Evolutionary conservation across 2,113 vertebrate species (phyloP).

Genomic region (Archilochus colubris): DNA sequence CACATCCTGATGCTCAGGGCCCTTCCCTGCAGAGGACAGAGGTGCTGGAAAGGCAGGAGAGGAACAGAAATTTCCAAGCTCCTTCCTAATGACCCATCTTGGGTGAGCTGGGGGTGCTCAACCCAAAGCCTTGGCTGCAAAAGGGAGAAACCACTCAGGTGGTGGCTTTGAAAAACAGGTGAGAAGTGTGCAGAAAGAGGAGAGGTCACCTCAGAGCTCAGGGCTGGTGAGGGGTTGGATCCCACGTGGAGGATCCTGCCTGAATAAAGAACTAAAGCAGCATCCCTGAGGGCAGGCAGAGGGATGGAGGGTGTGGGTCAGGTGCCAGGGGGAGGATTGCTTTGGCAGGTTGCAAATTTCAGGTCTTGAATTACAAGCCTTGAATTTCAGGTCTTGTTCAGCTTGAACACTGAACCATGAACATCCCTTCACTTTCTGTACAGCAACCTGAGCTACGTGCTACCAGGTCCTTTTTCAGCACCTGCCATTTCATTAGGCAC

Average conservation of each 20-base stretch:
- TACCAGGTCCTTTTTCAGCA: rapidly evolving
- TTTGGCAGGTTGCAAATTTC: neutral
- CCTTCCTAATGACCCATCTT: neutral
- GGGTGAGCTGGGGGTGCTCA: neutral
- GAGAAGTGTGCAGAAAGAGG: neutral
- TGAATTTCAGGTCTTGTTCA: neutral
- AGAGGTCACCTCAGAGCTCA: neutral
- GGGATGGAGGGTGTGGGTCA: no score
- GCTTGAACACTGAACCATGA: neutral
- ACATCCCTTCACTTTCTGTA: rapidly evolving
- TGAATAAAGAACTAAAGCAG: no score
- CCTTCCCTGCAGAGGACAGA: neutral
- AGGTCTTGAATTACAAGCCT: neutral
- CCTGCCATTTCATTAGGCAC: neutral
- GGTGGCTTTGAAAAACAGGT: neutral
- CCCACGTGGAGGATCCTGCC: neutral
- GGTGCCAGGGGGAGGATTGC: neutral
- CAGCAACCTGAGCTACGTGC: neutral
- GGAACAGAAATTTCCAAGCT: neutral
- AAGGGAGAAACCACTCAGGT: neutral
- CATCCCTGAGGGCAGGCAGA: neutral
- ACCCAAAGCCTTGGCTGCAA: neutral
- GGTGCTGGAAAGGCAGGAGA: neutral
- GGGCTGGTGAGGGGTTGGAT: neutral
- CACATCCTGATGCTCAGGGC: neutral